Percentiles rank a stretch among this genome's conserved stretches.
Conservation (phyloP, 2,888 invertebrate species). For the Meteorus colon region DNA sequence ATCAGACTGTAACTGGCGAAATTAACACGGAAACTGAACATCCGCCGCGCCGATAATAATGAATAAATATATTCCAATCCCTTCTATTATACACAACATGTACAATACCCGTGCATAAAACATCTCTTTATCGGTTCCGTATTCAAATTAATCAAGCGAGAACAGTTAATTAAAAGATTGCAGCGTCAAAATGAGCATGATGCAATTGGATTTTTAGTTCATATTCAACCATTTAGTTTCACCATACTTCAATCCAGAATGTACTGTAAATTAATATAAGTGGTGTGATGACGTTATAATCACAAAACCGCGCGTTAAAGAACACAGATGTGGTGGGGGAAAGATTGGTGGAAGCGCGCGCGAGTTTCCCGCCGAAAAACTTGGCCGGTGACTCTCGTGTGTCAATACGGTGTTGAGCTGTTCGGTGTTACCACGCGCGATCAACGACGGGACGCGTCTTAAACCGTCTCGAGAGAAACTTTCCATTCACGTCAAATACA, state of each 20-base stretch:
- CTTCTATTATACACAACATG: neutral
- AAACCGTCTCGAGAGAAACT: constrained; percentile 44
- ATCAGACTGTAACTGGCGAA: constrained; percentile 47
- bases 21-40: constrained; percentile 48
- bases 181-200: no score
- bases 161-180: neutral
- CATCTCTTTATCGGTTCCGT: neutral
- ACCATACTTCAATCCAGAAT: no score
- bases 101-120: neutral
- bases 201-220: no score
- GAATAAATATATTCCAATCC: constrained; percentile 19
- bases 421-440: constrained; percentile 31
- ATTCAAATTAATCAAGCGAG: constrained; percentile 1
- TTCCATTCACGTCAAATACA: constrained; percentile 40
- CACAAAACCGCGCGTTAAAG: no score
- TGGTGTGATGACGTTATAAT: no score
- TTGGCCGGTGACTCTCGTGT: constrained; percentile 39
- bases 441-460: constrained; percentile 5
- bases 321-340: no score
- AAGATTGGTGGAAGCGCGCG: constrained; percentile 15
- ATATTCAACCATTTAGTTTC: no score
- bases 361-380: constrained; percentile 47
- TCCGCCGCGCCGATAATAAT: constrained; percentile 41
- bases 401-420: constrained; percentile 41
- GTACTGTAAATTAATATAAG: no score